phyloP scores from a whole-genome alignment of 1,140 invertebrate genomes.

The Euschistus heros region DNA sequence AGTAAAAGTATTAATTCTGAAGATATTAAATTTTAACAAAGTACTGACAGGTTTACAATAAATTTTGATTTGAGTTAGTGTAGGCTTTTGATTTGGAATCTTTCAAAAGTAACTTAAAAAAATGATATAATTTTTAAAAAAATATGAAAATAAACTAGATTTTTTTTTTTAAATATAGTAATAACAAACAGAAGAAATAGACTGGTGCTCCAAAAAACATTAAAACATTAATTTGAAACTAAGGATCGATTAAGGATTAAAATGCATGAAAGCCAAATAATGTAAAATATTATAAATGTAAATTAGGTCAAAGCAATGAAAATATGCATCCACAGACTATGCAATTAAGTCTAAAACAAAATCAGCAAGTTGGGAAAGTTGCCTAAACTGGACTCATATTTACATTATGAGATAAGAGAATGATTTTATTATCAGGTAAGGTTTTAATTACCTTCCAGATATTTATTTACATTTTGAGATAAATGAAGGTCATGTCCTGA shows the following conservation, averaged over 20 bases:
- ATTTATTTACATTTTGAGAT: too few relatives aligned
- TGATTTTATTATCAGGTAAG: too few relatives aligned
- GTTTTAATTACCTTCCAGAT: too few relatives aligned
- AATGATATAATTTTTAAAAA: neutral
- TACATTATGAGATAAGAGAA: too few relatives aligned
- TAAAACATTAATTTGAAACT: constrained; percentile 2
- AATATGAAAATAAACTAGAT: neutral
- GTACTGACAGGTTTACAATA: too few relatives aligned
- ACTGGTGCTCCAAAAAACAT: neutral
- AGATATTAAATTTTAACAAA: too few relatives aligned
- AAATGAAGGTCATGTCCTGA: too few relatives aligned
- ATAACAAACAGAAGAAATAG: neutral
- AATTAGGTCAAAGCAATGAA: neutral
- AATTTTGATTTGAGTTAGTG: too few relatives aligned
- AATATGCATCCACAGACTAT: constrained; percentile 8
- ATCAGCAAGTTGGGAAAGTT: neutral
- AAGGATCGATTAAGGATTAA: neutral
- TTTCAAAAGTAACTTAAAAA: neutral
- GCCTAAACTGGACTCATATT: too few relatives aligned
- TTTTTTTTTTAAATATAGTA: too few relatives aligned
- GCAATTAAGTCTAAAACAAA: constrained; percentile 3
- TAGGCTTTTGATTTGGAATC: too few relatives aligned
- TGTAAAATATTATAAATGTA: neutral
- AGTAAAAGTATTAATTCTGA: too few relatives aligned
- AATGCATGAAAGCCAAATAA: neutral